These are phyloP conservation scores for Lamellibrachia satsuma DNA, from an alignment of 2,888 invertebrate species.

Conservation along the genomic window DNA sequence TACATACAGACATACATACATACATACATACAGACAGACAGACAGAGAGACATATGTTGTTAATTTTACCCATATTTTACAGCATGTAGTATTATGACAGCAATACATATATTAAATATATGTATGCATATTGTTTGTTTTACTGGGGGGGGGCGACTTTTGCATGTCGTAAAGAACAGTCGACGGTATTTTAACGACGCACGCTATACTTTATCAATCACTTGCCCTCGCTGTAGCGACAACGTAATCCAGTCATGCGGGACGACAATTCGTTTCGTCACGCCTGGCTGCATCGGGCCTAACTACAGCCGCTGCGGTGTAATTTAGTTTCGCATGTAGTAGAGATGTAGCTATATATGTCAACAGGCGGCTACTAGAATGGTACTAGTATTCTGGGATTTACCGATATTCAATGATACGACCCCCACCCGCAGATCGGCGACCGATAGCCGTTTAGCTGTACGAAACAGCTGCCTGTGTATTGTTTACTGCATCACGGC, in stretches of 20 bases:
- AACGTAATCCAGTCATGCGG: neutral
- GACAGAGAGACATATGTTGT: too few species aligned
- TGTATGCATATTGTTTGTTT: too few species aligned
- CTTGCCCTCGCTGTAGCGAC: neutral
- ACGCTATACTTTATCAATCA: neutral
- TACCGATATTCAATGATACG: neutral
- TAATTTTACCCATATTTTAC: too few species aligned
- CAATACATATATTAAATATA: too few species aligned
- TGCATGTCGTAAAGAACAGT: too few species aligned
- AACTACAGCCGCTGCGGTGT: neutral
- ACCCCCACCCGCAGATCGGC: neutral
- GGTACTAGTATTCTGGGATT: neutral
- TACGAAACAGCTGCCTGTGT: neutral
- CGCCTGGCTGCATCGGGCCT: neutral
- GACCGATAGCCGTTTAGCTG: neutral
- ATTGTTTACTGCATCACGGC: neutral
- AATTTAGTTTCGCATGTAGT: neutral
- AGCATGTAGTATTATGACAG: too few species aligned
- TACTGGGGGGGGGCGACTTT: too few species aligned
- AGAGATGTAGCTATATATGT: neutral
- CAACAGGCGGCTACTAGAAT: neutral
- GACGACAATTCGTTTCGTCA: neutral
- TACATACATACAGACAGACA: too few species aligned
- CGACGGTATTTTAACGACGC: neutral
- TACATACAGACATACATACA: too few species aligned